Evolutionary conservation across 2,888 invertebrate genomes (phyloP).

Genomic region (Lydus trimaculatus): DNA sequence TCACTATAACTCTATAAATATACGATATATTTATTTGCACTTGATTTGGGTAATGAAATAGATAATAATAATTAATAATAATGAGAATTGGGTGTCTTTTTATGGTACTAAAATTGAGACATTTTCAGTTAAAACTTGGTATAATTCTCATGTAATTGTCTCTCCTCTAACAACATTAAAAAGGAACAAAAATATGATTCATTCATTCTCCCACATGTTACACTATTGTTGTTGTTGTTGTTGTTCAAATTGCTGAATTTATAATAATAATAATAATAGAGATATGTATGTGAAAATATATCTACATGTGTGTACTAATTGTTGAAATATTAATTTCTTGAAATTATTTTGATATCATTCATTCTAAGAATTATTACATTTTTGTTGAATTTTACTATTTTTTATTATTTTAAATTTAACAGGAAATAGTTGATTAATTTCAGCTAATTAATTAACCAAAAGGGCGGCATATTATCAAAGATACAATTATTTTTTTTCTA

Average conservation of each 20-base stretch:
- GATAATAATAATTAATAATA: background rate
- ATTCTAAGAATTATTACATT: background rate
- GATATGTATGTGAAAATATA: slow-evolving; percentile 19
- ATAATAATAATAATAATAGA: background rate
- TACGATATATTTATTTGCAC: too few relatives aligned
- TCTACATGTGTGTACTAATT: slow-evolving; percentile 12
- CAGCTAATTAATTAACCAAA: background rate
- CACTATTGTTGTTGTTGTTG: background rate
- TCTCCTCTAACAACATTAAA: slow-evolving; percentile 3
- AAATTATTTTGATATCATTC: background rate
- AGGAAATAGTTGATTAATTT: background rate
- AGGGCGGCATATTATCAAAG: background rate
- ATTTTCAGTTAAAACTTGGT: too few relatives aligned
- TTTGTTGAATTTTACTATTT: background rate
- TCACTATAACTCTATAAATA: background rate
- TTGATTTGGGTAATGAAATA: background rate
- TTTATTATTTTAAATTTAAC: background rate
- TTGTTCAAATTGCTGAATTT: slow-evolving; percentile 22
- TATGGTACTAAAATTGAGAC: too few relatives aligned
- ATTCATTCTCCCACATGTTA: slow-evolving; percentile 25
- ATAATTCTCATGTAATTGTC: background rate
- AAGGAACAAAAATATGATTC: slow-evolving; percentile 25
- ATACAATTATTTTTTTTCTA: background rate
- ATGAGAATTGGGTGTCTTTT: too few relatives aligned
- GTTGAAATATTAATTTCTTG: slow-evolving; percentile 12